Base-by-base conservation (phyloP, 1,140 invertebrate genomes). In the Drosophila littoralis region DNA sequence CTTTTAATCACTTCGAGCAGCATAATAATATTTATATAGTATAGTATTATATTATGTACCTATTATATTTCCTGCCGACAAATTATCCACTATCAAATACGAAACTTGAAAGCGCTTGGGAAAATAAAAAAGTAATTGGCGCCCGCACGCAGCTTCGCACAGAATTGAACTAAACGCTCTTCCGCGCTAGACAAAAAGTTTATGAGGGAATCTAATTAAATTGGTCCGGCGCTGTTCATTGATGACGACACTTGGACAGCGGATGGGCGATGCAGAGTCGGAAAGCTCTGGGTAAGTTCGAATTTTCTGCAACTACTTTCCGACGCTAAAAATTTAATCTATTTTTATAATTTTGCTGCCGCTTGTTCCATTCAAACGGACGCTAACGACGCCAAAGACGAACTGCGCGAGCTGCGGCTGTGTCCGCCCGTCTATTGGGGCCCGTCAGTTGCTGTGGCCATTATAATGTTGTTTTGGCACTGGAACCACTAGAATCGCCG, bases 261-360 rank as follows among this genome's bases (percentile, higher is more conserved):
- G 40, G 38, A 43, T 38, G 45, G 35, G 36, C 12, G 28, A 22
- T 22, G 32, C 35, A 79, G 67, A 79, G 65, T 59, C 54, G 60
- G 65, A 75, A 77, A 75, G 71, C 70, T 82, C 66, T 70, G 57
- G 54, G 48, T 55, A 55, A 48, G 43, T 77, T 75, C 45, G 66
- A 73, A 83, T 88, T 83, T 86, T 88, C 83, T 67, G 84, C 83
- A 86, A 86, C 83, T 71, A 77, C 59, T 80, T 57, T 63, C 51
- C 60, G 57, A 75, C 70, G 77, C 78, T 73, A 58, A 70, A 83
- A 79, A 63, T 76, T 69, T 61, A 67, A 80, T 88, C 83, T 88
- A 88, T 88, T 88, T 88, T 83, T 88, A 83, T 72, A 85, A 67
- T 54, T 83, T 76, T 38, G 66, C 61, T 77, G 72, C 60, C 66